These are phyloP conservation scores for Gasterosteus nipponicus DNA, from an alignment of 2,113 vertebrate genomes.

Conservation along the genomic window DNA sequence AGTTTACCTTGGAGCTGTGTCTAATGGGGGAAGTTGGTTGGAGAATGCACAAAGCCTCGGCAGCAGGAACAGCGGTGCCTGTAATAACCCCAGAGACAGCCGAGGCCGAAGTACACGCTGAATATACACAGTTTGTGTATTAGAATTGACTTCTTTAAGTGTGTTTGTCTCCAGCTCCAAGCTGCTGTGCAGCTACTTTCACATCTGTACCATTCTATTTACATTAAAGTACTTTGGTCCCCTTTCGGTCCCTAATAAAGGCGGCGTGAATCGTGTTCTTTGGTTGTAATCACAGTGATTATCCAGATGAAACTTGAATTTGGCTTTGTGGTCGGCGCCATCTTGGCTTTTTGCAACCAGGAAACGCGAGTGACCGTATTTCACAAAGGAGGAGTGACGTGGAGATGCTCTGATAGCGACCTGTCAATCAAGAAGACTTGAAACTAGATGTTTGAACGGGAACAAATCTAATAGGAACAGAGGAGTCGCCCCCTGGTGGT, in stretches of 20 bases:
- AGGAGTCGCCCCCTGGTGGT: neutral
- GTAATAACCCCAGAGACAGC: constrained; percentile 43
- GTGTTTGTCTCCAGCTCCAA: constrained; percentile 8
- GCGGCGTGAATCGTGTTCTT: no score
- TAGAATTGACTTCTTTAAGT: constrained; percentile 72
- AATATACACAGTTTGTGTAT: neutral
- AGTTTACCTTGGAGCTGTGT: constrained; percentile 94
- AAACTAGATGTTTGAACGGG: no score
- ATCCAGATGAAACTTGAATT: neutral
- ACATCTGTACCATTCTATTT: neutral
- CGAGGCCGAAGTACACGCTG: neutral
- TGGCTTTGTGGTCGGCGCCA: neutral
- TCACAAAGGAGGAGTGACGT: neutral
- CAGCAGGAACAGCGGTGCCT: constrained; percentile 17
- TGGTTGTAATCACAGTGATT: neutral
- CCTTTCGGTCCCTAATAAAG: neutral
- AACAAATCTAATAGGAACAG: neutral
- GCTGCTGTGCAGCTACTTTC: neutral
- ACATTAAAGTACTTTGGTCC: no score
- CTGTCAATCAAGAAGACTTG: neutral
- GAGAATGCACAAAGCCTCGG: constrained; percentile 84
- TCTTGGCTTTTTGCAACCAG: neutral
- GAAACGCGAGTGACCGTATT: neutral
- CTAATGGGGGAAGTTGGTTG: constrained; percentile 94
- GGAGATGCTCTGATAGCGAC: neutral